phyloP scores from a whole-genome alignment of 2,888 invertebrate species.

The Nephrotoma flavescens region DNA sequence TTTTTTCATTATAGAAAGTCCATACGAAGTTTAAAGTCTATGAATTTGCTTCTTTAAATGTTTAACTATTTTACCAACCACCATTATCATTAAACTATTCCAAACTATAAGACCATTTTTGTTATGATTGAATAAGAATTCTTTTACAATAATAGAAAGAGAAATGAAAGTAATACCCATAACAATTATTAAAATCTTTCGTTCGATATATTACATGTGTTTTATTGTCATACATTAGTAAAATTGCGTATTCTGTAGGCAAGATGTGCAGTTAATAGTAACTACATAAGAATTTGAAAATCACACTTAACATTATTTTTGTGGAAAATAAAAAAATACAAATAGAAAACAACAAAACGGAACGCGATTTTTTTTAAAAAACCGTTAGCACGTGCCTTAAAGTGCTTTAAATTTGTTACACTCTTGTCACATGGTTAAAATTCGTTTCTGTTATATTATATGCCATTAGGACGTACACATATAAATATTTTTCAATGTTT shows the following conservation, averaged over 20 bases:
- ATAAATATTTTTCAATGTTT: background rate
- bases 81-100: background rate
- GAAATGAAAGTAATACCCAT: background rate
- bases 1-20: too few species aligned
- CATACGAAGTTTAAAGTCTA: too few species aligned
- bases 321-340: background rate
- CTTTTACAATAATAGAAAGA: background rate
- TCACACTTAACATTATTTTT: background rate
- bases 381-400: slow-evolving; percentile 6
- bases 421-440: slow-evolving; percentile 4
- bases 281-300: background rate
- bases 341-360: background rate
- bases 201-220: background rate
- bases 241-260: background rate
- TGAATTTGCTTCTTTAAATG: too few species aligned
- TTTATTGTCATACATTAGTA: background rate
- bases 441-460: background rate
- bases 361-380: background rate
- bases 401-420: slow-evolving; percentile 8
- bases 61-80: too few species aligned
- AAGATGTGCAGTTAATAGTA: background rate
- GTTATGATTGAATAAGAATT: background rate
- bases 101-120: background rate
- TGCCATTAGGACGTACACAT: background rate
- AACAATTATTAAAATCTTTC: background rate